Evolutionary conservation across 2,888 invertebrate species (phyloP).

Genomic region (Drosophila silvestris): DNA sequence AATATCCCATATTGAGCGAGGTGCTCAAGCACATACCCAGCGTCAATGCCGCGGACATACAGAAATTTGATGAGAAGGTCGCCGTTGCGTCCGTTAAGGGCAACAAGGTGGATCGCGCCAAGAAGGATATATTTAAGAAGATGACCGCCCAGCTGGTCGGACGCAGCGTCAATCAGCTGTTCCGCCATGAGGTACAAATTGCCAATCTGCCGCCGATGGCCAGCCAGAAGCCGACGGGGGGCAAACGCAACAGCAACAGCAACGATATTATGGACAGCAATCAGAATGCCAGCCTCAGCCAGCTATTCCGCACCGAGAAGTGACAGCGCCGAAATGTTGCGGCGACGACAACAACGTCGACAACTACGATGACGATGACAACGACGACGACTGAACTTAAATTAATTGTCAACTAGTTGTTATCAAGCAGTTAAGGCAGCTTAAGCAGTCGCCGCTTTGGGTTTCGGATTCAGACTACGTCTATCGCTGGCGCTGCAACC

Average conservation of each 20-base stretch:
- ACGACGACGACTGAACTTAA: constrained; percentile 70
- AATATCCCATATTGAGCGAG: constrained; percentile 89
- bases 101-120: constrained; percentile 94
- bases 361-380: constrained; percentile 38
- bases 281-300: constrained; percentile 79
- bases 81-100: constrained; percentile 89
- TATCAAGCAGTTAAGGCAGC: not conserved
- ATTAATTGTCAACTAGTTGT: constrained; percentile 67
- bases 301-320: constrained; percentile 78
- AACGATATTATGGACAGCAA: constrained; percentile 79
- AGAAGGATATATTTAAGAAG: constrained; percentile 96
- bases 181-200: constrained; percentile 94
- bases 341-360: not conserved
- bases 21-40: constrained; percentile 93
- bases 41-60: constrained; percentile 91
- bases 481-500: not conserved
- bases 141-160: constrained; percentile 93
- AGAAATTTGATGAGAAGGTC: constrained; percentile 94
- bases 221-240: constrained; percentile 59
- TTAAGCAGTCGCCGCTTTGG: not conserved
- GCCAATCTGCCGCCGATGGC: constrained; percentile 91
- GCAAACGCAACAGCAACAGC: constrained; percentile 46
- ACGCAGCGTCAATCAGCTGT: constrained; percentile 93
- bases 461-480: not conserved
- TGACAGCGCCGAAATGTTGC: constrained; percentile 57